Evolutionary conservation across 2,888 invertebrate genomes (phyloP), one percentile per base, ranked within the genome.

Genomic region (Auanema sp.): DNA sequence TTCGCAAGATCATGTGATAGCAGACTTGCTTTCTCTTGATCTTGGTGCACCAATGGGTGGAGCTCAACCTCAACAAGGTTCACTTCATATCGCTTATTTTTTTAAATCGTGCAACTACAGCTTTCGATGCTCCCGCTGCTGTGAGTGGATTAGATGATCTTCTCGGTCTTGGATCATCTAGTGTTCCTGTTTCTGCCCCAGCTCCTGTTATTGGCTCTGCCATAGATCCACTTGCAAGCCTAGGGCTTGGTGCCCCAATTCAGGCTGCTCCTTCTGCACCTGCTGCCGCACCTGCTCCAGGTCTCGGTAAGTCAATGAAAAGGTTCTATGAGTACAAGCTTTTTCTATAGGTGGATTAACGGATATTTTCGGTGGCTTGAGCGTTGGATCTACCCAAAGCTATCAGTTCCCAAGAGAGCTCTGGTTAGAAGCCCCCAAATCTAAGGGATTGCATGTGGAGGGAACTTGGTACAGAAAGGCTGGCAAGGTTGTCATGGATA

Each of bases 11-110:
- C 93, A 93, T 0, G 88, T 98, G 24, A 95, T 98, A 84, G 97
- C 95, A 0, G 98, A 98, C 86, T 88, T 98, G 60, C 87, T 98
- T 62, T 93, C 93, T 25, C 93, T 98, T 91, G 97, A 98, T 86
- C 90, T 98, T 70, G 91, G 91, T 79, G 86, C 87, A 0, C 86
- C 79, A 1, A 55, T 66, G 21, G 16, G 63, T 47, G 56, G 68
- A n/a, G 40, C 65, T 21, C 43, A 61, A 12, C 8, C 33, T 1
- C 16, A 43, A 40, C 42, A 52, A 52, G 51, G 18, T n/a, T 47
- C 10, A 6, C 10, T 18, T 47, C 3, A 10, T 47, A n/a, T 43
- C 14, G 43, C 12, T 43, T 43, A n/a, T 47, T 47, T 16, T 47
- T 3, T 16, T 47, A 5, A 6, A 5, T 16, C 10, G 4, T 47